Evolutionary conservation across 2,797 vertebrate species (phyloP).

Genomic region (Lagorchestes hirsutus): DNA sequence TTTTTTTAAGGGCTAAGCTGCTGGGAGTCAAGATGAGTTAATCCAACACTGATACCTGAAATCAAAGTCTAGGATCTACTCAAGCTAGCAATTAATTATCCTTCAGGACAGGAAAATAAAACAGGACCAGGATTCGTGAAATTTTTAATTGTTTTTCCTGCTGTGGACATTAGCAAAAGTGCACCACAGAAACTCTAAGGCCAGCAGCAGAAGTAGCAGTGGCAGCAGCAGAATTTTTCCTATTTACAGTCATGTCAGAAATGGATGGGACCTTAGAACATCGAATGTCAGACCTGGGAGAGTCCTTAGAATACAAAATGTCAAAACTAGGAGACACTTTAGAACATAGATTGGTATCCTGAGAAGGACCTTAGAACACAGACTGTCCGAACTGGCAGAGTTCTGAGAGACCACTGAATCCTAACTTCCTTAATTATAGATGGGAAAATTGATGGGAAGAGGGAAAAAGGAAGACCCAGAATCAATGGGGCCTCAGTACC

Average conservation of each 20-base stretch:
- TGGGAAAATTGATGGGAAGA: not conserved
- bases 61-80: not conserved
- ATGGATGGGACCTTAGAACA: not conserved
- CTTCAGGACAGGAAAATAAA: not conserved
- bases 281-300: not conserved
- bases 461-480: not conserved
- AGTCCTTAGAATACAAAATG: not conserved
- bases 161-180: not conserved
- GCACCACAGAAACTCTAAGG: not conserved
- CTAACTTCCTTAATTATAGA: not conserved
- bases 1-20: not conserved
- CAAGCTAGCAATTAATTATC: not conserved
- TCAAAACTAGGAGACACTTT: not conserved
- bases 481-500: not conserved
- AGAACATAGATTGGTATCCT: not conserved
- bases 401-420: not conserved
- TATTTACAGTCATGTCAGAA: not conserved
- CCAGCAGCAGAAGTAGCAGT: not conserved
- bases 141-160: not conserved
- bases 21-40: not conserved
- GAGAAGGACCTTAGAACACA: not conserved
- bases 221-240: not conserved
- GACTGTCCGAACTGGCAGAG: not conserved
- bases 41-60: not conserved
- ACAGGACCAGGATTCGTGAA: not conserved